phyloP scores from a whole-genome alignment of 2,888 invertebrate genomes.

The Malthinus seriepunctatus region DNA sequence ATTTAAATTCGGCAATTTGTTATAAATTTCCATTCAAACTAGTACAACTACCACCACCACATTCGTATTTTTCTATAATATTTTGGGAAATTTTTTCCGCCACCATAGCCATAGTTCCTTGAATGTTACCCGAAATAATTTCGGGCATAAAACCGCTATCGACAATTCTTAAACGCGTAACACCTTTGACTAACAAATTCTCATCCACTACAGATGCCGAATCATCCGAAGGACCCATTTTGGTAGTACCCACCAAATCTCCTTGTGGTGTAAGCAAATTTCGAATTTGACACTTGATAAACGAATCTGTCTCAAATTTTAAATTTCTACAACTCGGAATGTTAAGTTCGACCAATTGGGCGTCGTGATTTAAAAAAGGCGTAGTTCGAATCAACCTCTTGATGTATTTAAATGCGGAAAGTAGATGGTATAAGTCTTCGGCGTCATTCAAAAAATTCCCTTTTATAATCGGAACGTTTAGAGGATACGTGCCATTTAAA shows the following conservation, averaged over 20 bases:
- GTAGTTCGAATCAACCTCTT: conserved; percentile 50
- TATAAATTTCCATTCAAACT: neutral
- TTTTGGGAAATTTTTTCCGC: conserved; percentile 59
- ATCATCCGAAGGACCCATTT: conserved; percentile 41
- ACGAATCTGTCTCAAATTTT: conserved; percentile 51
- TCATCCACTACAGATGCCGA: conserved; percentile 47
- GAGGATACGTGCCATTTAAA: conserved; percentile 58
- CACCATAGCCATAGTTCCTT: conserved; percentile 61
- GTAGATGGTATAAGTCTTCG: conserved; percentile 59
- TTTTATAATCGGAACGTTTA: conserved; percentile 44
- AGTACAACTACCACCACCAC: neutral
- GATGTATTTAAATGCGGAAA: conserved; percentile 57
- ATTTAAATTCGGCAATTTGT: neutral
- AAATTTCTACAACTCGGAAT: conserved; percentile 49
- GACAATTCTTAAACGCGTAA: conserved; percentile 54
- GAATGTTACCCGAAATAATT: conserved; percentile 52
- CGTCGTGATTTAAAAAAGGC: conserved; percentile 48
- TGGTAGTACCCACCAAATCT: conserved; percentile 42
- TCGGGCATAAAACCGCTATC: conserved; percentile 53
- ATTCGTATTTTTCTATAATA: conserved; percentile 46
- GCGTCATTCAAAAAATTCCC: conserved; percentile 65
- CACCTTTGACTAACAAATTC: conserved; percentile 50
- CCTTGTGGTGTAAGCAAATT: conserved; percentile 27
- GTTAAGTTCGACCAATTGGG: conserved; percentile 48
- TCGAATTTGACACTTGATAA: conserved; percentile 59